Evolutionary conservation across 1,140 invertebrate genomes (phyloP), one percentile per base, ranked within the genome.

Genomic region (Pomacea maculata): DNA sequence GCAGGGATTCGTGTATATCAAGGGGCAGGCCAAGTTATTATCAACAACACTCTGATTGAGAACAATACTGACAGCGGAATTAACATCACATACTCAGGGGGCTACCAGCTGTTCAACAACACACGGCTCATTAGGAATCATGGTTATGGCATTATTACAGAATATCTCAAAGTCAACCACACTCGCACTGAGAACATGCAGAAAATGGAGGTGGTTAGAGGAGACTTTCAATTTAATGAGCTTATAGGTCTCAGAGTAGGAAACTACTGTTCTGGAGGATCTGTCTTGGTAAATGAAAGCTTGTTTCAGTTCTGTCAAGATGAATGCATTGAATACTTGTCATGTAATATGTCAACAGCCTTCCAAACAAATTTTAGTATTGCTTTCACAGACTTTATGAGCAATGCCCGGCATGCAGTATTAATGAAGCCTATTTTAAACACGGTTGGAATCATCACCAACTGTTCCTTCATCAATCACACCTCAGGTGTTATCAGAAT

Each of bases 61-160:
- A 73, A 87, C 17, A 92, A 92, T 80, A 71, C 63, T 34, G 83
- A 85, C 17, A 80, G 83, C 80, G 90, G 89, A 19, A 81, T 91
- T 34, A 98, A 98, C 86, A 95, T 99, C 8, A 98, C 97, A 0
- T 96, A 96, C 80, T 95, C 96, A 2, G 97, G 97, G 1, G 97
- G 98, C 7, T 95, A 95, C 82, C 93, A 96, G 76, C 97, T 99
- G 86, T 93, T 99, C 64, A 97, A 97, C 17, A 92, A 94, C 86
- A 95, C 95, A 55, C 70, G 95, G 93, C 82, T 97, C 94, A 82
- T 85, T 61, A 57, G 81, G 3, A 91, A 91, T 75, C 79, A 87
- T 29, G 91, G 90, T 29, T 88, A 90, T 73, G 91, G 91, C 52
- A 77, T 88, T 14, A 88, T 88, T 29, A 88, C 88, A 17, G 88